Percentiles rank a stretch among this genome's conserved stretches.
phyloP scores from a whole-genome alignment of 2,113 vertebrate genomes.

The Corythornis madagascariensis region DNA sequence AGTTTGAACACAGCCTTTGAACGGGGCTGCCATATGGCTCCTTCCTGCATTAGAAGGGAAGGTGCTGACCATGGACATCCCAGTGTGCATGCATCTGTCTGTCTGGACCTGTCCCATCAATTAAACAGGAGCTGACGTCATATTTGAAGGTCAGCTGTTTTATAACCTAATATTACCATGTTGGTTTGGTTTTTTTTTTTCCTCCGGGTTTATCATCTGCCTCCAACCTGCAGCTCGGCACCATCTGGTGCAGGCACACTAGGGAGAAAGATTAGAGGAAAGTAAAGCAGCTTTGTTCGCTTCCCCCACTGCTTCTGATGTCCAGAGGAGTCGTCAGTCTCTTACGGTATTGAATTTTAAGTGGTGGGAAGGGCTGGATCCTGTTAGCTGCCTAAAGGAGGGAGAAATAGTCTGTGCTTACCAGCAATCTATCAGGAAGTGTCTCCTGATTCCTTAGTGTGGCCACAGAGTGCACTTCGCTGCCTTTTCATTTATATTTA shows the following conservation, averaged over 20 bases:
- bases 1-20: neutral
- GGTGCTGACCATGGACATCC: slow-evolving; percentile 5
- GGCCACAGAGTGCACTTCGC: neutral
- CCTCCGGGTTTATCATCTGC: slow-evolving; percentile 48
- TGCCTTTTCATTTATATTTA: neutral
- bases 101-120: slow-evolving; percentile 33
- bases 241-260: slow-evolving; percentile 48
- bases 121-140: slow-evolving; percentile 23
- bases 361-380: neutral
- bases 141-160: slow-evolving; percentile 58
- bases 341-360: neutral
- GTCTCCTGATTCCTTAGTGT: neutral
- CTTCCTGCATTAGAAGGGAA: neutral
- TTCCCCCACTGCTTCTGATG: slow-evolving; percentile 1
- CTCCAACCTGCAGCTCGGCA: slow-evolving; percentile 25
- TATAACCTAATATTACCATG: slow-evolving; percentile 3
- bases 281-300: slow-evolving; percentile 24
- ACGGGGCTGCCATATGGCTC: neutral
- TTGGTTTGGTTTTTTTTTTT: neutral
- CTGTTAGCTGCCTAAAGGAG: neutral
- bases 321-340: neutral
- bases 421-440: neutral
- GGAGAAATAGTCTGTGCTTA: neutral
- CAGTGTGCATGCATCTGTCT: slow-evolving; percentile 18
- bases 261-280: slow-evolving; percentile 44